A percentile compares a stretch with the other conserved stretches of the same genome.
phyloP scores from a whole-genome alignment of 2,888 invertebrate genomes.

The Nysson spinosus region DNA sequence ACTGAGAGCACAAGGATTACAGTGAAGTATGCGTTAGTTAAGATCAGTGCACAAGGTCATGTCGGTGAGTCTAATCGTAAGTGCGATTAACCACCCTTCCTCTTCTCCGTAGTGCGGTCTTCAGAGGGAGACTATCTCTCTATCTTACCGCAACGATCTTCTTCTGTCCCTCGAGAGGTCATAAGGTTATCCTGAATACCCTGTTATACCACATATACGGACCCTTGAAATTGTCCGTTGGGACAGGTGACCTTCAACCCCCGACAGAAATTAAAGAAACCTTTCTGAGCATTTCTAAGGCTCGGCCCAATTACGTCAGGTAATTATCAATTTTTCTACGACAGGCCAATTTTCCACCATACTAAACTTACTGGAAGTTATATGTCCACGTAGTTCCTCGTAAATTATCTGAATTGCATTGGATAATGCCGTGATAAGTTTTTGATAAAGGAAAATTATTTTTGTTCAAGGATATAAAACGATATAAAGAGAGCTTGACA shows the following conservation, averaged over 20 bases:
- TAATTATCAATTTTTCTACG: constrained; percentile 12
- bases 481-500: too few species aligned
- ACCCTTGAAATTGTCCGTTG: constrained; percentile 52
- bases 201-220: constrained; percentile 47
- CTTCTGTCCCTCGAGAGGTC: constrained; percentile 24
- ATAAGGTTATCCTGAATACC: constrained; percentile 40
- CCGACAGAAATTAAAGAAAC: constrained; percentile 31
- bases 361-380: too few species aligned
- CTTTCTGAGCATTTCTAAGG: constrained; percentile 28
- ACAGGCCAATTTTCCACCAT: too few species aligned
- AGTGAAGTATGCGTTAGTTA: too few species aligned
- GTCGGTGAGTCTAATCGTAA: constrained; percentile 42
- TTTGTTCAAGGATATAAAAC: too few species aligned
- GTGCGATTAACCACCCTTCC: constrained; percentile 64
- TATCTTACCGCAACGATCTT: not conserved
- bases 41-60: constrained; percentile 23
- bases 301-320: constrained; percentile 28
- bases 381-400: too few species aligned
- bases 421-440: too few species aligned
- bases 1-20: too few species aligned
- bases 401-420: too few species aligned
- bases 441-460: too few species aligned
- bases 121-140: not conserved
- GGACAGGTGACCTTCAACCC: constrained; percentile 55
- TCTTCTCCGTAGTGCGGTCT: constrained; percentile 57